phyloP scores from a whole-genome alignment of 2,113 vertebrate genomes.

The Tenebrosternarchus preto region DNA sequence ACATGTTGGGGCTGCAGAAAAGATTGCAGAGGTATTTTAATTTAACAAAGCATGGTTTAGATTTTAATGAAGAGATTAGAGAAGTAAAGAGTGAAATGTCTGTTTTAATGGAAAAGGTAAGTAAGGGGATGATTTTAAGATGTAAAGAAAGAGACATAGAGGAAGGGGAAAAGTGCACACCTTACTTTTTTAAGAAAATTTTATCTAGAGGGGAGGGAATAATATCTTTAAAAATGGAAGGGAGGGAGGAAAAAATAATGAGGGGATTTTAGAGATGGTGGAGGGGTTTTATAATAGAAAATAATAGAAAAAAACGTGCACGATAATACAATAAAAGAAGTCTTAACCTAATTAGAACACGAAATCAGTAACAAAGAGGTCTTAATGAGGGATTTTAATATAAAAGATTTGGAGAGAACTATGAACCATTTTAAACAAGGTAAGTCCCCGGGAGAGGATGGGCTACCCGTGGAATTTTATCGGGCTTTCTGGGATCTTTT shows the following conservation, averaged over 20 bases:
- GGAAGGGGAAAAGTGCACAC: slow-evolving; percentile 29
- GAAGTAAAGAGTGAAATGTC: slow-evolving; percentile 37
- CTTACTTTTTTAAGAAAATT: slow-evolving; percentile 42
- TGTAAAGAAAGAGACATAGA: slow-evolving; percentile 8
- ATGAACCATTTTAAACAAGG: slow-evolving; percentile 23
- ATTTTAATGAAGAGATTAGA: slow-evolving; percentile 29
- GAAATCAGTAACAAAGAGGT: not conserved
- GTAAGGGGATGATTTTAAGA: slow-evolving; percentile 21
- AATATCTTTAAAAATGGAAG: not conserved
- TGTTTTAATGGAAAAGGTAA: not conserved
- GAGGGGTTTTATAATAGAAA: slow-evolving; percentile 25
- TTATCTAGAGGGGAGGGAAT: not conserved
- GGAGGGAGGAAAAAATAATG: not conserved
- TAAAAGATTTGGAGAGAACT: no score
- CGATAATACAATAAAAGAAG: accelerated
- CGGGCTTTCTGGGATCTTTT: slow-evolving; percentile 42
- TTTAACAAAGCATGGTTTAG: not conserved
- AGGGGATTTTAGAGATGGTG: not conserved
- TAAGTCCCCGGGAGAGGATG: not conserved
- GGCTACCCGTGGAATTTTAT: slow-evolving; percentile 37
- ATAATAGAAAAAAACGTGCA: not conserved
- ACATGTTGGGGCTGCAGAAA: slow-evolving; percentile 38
- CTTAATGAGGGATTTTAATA: slow-evolving; percentile 31
- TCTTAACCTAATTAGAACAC: slow-evolving; percentile 2
- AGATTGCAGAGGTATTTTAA: slow-evolving; percentile 27